Base-by-base conservation (phyloP, 2,113 vertebrate species). In the Carlito syrichta region DNA sequence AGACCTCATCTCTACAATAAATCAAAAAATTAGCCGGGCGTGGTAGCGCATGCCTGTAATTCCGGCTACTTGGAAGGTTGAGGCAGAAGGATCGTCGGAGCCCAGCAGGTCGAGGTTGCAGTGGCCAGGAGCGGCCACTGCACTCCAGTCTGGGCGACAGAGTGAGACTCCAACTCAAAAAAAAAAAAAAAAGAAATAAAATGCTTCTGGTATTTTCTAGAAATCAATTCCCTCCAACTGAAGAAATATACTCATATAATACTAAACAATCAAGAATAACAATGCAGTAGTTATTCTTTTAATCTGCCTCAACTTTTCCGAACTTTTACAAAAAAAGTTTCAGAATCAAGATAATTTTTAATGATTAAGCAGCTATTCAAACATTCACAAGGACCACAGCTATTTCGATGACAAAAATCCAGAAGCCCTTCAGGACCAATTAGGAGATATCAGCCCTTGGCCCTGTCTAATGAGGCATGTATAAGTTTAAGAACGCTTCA, bases 351-450 rank as follows among this genome's bases (percentile, higher is more conserved):
- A 60, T 68, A 8, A 78, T 85, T 52, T 95, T 78, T 77, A 77
- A 78, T 68, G 19, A 92, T 7, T 45, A 27, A 96, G 12, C 66
- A 83, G 30, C 27, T 87, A 95, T 52, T 76, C 40, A 50, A 50
- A 32, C 10, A 82, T 96, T 91, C 93, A 78, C 48, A 93, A 97
- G 78, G 20, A 4, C 13, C 76, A 62, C 4, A 82, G 89, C 3
- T 52, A 86, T 73, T 92, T 86, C 56, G 8, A 89, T 40, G 23
- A 93, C 69, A 76, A 95, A 92, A 89, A 86, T 77, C 40, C n/a
- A 76, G 35, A 83, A 91, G 43, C 32, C 50, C 68, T 96, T 89
- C 32, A 87, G 63, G 4, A 89, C 58, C 10, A 66, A 84, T 92
- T 83, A 86, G 45, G 9, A 91, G 16, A 79, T 30, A 22, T 23